Conservation (phyloP, 1,140 invertebrate species). For the Orchestia grillus region DNA sequence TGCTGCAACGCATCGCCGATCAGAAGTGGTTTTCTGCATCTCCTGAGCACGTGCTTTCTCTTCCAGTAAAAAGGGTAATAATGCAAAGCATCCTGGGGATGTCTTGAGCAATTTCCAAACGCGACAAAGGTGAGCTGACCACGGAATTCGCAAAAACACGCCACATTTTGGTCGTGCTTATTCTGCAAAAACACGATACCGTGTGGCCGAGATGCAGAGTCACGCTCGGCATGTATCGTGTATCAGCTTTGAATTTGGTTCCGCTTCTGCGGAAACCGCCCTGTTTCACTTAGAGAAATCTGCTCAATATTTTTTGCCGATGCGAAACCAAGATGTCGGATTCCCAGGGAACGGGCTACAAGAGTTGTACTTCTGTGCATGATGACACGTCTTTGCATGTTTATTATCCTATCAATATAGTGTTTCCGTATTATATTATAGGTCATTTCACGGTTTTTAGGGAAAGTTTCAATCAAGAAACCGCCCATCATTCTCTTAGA, state of each 20-base stretch:
- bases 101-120: neutral
- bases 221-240: neutral
- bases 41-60: constrained; percentile 33
- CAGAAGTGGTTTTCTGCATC: neutral
- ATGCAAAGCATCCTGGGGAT: neutral
- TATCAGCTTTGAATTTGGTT: neutral
- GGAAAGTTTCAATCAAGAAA: no score
- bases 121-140: neutral
- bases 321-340: no score
- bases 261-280: neutral
- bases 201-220: neutral
- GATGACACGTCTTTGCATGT: no score
- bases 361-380: no score
- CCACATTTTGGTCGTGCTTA: neutral
- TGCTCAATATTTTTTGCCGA: no score
- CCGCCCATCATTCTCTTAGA: no score
- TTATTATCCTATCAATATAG: no score
- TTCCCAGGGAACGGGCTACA: no score
- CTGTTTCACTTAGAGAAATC: neutral
- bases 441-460: no score
- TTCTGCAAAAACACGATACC: neutral
- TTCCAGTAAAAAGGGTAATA: constrained; percentile 40
- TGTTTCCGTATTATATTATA: no score
- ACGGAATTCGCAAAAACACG: neutral
- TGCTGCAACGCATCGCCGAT: neutral